These are phyloP conservation scores for Ormia ochracea DNA, from an alignment of 2,888 invertebrate species.

Conservation along the genomic window DNA sequence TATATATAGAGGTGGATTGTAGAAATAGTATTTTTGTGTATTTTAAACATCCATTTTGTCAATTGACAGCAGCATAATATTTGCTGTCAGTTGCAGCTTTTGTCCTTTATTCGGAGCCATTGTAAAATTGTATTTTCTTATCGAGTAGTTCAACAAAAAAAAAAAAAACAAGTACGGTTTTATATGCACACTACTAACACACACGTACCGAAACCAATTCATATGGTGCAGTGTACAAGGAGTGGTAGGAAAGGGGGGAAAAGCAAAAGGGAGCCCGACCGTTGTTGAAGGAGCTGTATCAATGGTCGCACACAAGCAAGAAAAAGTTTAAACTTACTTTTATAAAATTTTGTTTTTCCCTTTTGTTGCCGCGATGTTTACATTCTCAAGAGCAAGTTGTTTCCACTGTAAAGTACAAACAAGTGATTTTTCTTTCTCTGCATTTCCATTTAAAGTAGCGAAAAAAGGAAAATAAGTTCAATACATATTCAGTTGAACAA, in stretches of 20 bases:
- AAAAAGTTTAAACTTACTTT: slow-evolving; percentile 49
- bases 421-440: slow-evolving; percentile 16
- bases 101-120: slow-evolving; percentile 66
- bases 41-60: slow-evolving; percentile 74
- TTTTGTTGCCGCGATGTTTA: slow-evolving; percentile 41
- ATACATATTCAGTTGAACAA: slow-evolving; percentile 41
- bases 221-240: background rate
- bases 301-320: slow-evolving; percentile 13
- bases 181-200: background rate
- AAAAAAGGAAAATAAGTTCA: slow-evolving; percentile 1
- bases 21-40: slow-evolving; percentile 64
- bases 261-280: background rate
- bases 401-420: slow-evolving; percentile 29
- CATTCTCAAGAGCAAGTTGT: slow-evolving; percentile 41
- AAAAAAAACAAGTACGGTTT: too few relatives aligned
- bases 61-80: slow-evolving; percentile 76
- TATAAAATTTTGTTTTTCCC: background rate
- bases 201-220: slow-evolving; percentile 9
- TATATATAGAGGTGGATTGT: background rate
- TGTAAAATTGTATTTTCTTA: slow-evolving; percentile 61
- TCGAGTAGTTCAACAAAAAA: slow-evolving; percentile 41
- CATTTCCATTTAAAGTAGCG: slow-evolving; percentile 11
- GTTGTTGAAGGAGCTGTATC: slow-evolving; percentile 28
- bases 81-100: slow-evolving; percentile 76
- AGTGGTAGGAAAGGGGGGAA: background rate